Evolutionary conservation across 1,140 invertebrate genomes (phyloP).

Genomic region (Ips typographus): DNA sequence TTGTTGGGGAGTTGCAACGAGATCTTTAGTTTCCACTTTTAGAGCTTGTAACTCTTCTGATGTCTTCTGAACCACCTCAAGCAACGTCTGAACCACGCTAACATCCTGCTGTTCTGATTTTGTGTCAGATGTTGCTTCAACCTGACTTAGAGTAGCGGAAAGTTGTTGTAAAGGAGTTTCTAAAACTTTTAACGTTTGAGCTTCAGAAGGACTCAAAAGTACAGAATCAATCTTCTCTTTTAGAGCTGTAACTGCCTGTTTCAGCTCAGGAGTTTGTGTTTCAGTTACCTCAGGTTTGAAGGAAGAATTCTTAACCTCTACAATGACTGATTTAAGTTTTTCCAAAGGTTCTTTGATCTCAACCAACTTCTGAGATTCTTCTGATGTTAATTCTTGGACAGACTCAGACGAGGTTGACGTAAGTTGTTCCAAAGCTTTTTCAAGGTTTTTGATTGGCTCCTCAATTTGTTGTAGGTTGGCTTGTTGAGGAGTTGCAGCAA

Average conservation of each 20-base stretch:
- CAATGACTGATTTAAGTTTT: constrained; percentile 10
- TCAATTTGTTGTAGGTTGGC: constrained; percentile 1
- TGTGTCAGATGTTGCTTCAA: not conserved
- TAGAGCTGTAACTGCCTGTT: constrained; percentile 3
- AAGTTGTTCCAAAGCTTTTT: constrained; percentile 14
- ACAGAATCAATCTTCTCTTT: not conserved
- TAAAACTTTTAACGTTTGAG: not conserved
- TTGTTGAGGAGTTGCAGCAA: constrained; percentile 16
- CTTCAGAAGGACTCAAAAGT: constrained; percentile 3
- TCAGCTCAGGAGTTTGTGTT: constrained; percentile 4
- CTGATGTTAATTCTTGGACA: constrained; percentile 21
- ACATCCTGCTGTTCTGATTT: not conserved
- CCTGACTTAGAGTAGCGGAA: not conserved
- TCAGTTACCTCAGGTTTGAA: not conserved
- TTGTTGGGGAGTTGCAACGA: constrained; percentile 6
- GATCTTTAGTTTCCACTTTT: constrained; percentile 17
- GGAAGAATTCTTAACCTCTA: not conserved
- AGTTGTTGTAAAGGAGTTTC: not conserved
- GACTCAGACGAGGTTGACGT: not conserved
- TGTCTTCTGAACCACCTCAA: constrained; percentile 7
- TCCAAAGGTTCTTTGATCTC: constrained; percentile 15
- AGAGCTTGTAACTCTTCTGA: constrained; percentile 15
- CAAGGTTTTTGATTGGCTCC: not conserved
- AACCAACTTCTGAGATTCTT: constrained; percentile 12
- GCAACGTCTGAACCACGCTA: not conserved